Evolutionary conservation across 2,113 vertebrate species (phyloP), one percentile per base, ranked within the genome.

Genomic region (Hymenochirus boettgeri): DNA sequence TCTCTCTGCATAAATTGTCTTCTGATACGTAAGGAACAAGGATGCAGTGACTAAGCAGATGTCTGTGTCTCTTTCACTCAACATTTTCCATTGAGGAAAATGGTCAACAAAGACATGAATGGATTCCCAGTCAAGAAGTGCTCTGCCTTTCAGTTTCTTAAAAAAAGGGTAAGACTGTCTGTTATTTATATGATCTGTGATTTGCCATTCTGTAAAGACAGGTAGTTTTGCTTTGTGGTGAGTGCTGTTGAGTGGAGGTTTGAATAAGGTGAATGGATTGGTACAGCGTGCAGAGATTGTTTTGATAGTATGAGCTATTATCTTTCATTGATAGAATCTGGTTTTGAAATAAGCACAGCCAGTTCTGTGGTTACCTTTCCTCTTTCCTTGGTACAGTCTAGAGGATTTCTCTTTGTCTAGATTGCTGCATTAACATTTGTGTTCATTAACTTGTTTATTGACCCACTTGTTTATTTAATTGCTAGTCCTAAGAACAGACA

Each of bases 101-200:
- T 96, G 88, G 91, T 96, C 86, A 96, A 92, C 78, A 92, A 91
- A 81, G 94, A 98, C 83, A 97, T 95, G 89, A 92, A 91, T 74
- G 88, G 92, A 80, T 98, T 98, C 80, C 96, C 95, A 80, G 96
- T 93, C 79, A 97, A 98, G 89, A 97, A 96, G 81, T 98, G 95
- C 72, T 96, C 95, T 55, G 93, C 95, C 69, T 98, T 98, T 81
- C 95, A 98, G 76, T 98, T 97, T 81, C 93, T 98, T 81, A 98
- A 98, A 80, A 96, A 94, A 75, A 95, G 95, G 94, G 95, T 97
- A 88, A 93, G 93, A 71, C 61, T 73, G 26, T 59, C 75, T 61
- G 37, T 64, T 53, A 8, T 70, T 62, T 7, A 53, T 35, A 52
- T 3, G 48, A 45, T 53, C n/a, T n/a, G 18, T 19, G 52, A 22